A percentile compares a stretch with the other conserved stretches of the same genome.
Evolutionary conservation across 30 jellyfish, hydroid and myxozoan species (phyloP).

Genomic region (Phacellophora camtschatica): DNA sequence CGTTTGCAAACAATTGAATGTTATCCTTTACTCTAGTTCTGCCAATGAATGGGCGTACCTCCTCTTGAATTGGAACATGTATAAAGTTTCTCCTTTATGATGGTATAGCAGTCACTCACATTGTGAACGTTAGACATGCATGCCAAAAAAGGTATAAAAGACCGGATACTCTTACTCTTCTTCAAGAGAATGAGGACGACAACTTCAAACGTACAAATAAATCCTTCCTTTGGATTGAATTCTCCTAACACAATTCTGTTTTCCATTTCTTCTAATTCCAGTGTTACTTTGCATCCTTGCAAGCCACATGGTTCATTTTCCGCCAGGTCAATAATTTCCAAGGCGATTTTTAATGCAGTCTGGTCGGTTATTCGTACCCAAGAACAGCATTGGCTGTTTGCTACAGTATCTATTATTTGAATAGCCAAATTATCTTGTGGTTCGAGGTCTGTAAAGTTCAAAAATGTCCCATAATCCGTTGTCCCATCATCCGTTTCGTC

Average conservation of each 20-base stretch:
- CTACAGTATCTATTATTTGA: conserved; percentile 36
- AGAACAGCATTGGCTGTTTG: conserved; percentile 35
- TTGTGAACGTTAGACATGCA: conserved; percentile 23
- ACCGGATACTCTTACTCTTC: neutral
- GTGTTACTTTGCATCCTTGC: conserved; percentile 60
- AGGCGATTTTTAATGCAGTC: conserved; percentile 43
- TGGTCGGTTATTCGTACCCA: conserved; percentile 15
- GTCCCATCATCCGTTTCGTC: neutral
- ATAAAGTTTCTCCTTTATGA: conserved; percentile 50
- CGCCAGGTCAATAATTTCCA: conserved; percentile 45
- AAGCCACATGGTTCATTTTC: conserved; percentile 74
- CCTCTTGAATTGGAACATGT: conserved; percentile 54
- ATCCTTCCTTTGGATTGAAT: conserved; percentile 61
- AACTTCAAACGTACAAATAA: conserved; percentile 63
- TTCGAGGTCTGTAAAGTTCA: conserved; percentile 46
- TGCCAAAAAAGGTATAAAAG: conserved; percentile 27
- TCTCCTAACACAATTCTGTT: conserved; percentile 37
- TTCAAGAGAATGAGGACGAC: conserved; percentile 12
- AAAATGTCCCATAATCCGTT: conserved; percentile 45
- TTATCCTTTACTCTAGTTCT: neutral
- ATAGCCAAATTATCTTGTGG: conserved; percentile 51
- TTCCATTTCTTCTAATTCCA: conserved; percentile 9
- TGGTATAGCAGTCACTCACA: conserved; percentile 31
- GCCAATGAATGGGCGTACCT: conserved; percentile 53
- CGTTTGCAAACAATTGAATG: too few relatives aligned